Evolutionary conservation across 2,888 invertebrate genomes (phyloP), one percentile per base, ranked within the genome.

Genomic region (Eulithis testata): DNA sequence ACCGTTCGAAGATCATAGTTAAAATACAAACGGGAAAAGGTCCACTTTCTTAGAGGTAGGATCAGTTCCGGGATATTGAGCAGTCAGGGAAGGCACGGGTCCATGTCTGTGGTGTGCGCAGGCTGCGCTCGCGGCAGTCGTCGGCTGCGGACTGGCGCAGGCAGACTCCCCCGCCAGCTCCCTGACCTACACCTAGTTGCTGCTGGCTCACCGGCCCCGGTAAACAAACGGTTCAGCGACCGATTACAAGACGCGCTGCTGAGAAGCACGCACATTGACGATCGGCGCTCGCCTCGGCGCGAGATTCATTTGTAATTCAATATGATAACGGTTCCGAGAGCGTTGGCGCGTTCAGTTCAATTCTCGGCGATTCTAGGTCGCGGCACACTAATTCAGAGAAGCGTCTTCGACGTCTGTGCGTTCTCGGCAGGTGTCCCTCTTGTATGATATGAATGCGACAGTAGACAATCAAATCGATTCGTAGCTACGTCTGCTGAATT

Each of bases 201-300:
- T 76, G 80, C 81, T 78, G 82, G 77, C 79, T 80, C 84, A 82
- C 81, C 85, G 86, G 81, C 87, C 83, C 82, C 87, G 87, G 90
- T 89, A 91, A 91, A 91, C 91, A 91, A 89, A 89, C 91, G 90
- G 92, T 92, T 92, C 92, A 90, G 81, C 91, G 91, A 91, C 90
- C 92, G 91, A 93, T 91, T 90, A 87, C 83, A 83, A 76, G 81
- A 78, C 72, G 76, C 79, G 77, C 81, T 79, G 79, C 74, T 73
- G 79, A 84, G 80, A 83, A 78, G 78, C 79, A 76, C 80, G 77
- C 76, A 75, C 76, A 78, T 73, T 77, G 80, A 74, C 75, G 79
- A 76, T 77, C 74, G 80, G 78, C 76, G 79, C 74, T 76, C 81
- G 76, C 80, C 76, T 78, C 79, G 83, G 77, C 49, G 62, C 60